These are phyloP conservation scores for Hycleus phaleratus DNA, from an alignment of 1,140 invertebrate species.

Conservation along the genomic window DNA sequence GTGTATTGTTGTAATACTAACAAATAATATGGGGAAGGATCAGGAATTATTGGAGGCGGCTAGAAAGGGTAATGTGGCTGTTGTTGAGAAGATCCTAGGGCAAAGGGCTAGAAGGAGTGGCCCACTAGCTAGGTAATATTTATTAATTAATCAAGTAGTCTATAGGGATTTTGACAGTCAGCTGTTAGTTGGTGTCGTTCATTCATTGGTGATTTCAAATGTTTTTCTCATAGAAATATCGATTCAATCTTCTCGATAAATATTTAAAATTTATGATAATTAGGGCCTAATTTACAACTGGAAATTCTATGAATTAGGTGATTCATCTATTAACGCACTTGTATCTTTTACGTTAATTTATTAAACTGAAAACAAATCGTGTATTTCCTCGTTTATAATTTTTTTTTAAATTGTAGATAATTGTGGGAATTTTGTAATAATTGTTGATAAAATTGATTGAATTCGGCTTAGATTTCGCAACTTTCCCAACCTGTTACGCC, in stretches of 20 bases:
- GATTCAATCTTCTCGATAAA: too few relatives aligned
- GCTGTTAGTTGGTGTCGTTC: slow-evolving; percentile 19
- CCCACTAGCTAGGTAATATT: slow-evolving; percentile 78
- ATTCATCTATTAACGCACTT: too few relatives aligned
- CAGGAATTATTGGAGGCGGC: slow-evolving; percentile 93
- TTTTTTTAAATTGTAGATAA: too few relatives aligned
- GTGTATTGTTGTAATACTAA: slow-evolving; percentile 43
- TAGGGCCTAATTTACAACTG: too few relatives aligned
- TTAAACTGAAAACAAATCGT: too few relatives aligned
- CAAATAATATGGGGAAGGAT: slow-evolving; percentile 81
- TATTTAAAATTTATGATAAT: too few relatives aligned
- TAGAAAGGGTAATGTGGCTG: slow-evolving; percentile 77
- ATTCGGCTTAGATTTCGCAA: neutral
- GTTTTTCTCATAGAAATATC: too few relatives aligned
- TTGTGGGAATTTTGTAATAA: too few relatives aligned
- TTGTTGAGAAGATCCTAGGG: slow-evolving; percentile 85
- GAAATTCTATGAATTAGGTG: too few relatives aligned
- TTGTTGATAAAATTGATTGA: too few relatives aligned
- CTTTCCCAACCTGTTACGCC: slow-evolving; percentile 13
- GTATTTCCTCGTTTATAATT: too few relatives aligned
- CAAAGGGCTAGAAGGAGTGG: slow-evolving; percentile 86
- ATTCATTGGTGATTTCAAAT: neutral
- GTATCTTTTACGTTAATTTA: too few relatives aligned
- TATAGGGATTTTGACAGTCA: slow-evolving; percentile 16
- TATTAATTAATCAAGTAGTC: neutral